Conservation (phyloP, 1,140 invertebrate species). For the Heliconius himera region DNA sequence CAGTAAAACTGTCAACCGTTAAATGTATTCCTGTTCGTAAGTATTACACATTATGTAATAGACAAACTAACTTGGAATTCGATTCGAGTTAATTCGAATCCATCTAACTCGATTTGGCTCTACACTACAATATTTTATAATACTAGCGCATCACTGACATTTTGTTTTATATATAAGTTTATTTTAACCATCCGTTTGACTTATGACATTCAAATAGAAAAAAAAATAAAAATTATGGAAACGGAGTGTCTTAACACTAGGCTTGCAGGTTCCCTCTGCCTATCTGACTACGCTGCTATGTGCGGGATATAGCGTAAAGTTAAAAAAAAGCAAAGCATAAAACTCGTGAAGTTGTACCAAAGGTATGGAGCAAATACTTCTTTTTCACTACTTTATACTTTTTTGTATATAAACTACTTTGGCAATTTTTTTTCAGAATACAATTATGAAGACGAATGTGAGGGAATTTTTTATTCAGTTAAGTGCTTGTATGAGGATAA, state of each 20-base stretch:
- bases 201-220: too few relatives aligned
- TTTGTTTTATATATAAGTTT: too few relatives aligned
- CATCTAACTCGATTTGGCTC: background rate
- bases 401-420: too few relatives aligned
- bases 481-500: conserved; percentile 50
- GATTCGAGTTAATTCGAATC: background rate
- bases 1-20: conserved; percentile 50
- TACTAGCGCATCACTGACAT: too few relatives aligned
- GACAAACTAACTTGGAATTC: background rate
- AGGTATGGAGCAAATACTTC: too few relatives aligned
- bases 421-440: conserved; percentile 42
- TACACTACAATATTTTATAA: too few relatives aligned
- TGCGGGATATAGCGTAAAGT: background rate
- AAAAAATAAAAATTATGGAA: too few relatives aligned
- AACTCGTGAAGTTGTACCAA: too few relatives aligned
- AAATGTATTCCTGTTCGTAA: conserved; percentile 59
- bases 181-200: too few relatives aligned
- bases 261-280: background rate
- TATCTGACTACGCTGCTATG: background rate
- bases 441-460: conserved; percentile 48
- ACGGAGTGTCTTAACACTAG: background rate
- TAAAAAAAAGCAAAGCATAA: too few relatives aligned
- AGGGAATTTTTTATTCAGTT: conserved; percentile 46
- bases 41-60: conserved; percentile 31
- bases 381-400: too few relatives aligned